A percentile compares a stretch with the other conserved stretches of the same genome.
These are phyloP conservation scores for Ctenochaetus hawaiiensis DNA, from an alignment of 2,797 vertebrate genomes.

Conservation along the genomic window DNA sequence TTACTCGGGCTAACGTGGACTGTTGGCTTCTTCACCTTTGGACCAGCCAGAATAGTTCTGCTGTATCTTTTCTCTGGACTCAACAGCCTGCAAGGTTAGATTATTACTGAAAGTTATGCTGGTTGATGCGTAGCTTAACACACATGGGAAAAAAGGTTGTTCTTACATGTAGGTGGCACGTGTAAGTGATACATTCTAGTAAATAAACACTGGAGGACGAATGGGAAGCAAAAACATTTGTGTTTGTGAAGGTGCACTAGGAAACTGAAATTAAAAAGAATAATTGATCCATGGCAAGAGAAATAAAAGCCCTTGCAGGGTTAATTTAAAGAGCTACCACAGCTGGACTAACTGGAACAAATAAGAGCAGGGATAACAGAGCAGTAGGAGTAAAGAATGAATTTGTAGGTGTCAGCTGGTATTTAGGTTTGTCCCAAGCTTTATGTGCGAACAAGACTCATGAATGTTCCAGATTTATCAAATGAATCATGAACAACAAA, in stretches of 20 bases:
- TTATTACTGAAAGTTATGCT: neutral
- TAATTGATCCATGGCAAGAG: neutral
- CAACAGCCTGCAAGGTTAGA: slow-evolving; percentile 93
- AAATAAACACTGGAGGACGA: neutral
- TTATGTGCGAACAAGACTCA: neutral
- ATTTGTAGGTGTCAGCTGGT: neutral
- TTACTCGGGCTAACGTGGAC: slow-evolving; percentile 93
- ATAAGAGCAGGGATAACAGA: no score
- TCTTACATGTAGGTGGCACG: neutral
- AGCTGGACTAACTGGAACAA: no score
- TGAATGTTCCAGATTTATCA: neutral
- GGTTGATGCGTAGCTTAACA: neutral
- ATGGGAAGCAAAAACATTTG: neutral
- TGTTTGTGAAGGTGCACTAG: neutral
- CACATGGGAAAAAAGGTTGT: neutral
- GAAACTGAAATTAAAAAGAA: neutral
- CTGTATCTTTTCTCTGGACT: slow-evolving; percentile 91
- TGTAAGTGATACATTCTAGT: neutral
- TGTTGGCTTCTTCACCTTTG: slow-evolving; percentile 90
- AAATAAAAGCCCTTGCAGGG: neutral
- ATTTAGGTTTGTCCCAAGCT: neutral
- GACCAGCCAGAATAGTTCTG: slow-evolving; percentile 83
- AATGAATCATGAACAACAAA: neutral
- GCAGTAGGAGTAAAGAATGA: no score
- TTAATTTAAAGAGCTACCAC: neutral